Conservation (phyloP, 2,888 invertebrate genomes). For the Lithophane leautieri region DNA sequence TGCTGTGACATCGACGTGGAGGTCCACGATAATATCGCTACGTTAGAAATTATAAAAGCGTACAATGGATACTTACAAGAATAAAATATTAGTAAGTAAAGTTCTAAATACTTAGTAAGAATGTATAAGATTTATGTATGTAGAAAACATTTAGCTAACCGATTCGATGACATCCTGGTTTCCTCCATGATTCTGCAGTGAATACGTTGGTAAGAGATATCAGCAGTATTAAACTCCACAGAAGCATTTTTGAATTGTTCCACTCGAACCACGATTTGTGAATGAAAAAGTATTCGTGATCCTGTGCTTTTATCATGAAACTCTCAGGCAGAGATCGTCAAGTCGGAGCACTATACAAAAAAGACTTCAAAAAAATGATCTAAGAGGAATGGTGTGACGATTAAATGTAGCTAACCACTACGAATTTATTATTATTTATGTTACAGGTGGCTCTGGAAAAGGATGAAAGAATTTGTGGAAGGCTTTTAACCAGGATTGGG, state of each 20-base stretch:
- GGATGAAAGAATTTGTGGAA: not conserved
- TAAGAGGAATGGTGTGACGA: not conserved
- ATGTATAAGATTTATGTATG: too few species aligned
- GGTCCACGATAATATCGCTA: not conserved
- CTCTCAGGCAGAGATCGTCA: conserved; percentile 56
- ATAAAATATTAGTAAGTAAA: not conserved
- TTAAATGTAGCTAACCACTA: not conserved
- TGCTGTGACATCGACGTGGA: not conserved
- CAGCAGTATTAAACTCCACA: conserved; percentile 77
- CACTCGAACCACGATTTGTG: conserved; percentile 38
- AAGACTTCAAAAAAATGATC: too few species aligned
- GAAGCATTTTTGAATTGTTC: conserved; percentile 74
- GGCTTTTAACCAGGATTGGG: not conserved
- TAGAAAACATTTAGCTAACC: conserved; percentile 86
- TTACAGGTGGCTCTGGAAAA: not conserved
- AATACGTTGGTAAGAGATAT: conserved; percentile 83
- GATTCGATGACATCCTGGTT: conserved; percentile 95
- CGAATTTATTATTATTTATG: not conserved
- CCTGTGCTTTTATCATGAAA: conserved; percentile 65
- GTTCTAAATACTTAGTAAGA: not conserved
- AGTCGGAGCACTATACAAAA: not conserved
- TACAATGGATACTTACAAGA: not conserved
- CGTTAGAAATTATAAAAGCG: not conserved
- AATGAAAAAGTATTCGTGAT: conserved; percentile 65
- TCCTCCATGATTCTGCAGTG: conserved; percentile 91